These are phyloP conservation scores for Rallus crepitans DNA, from an alignment of 2,797 vertebrate genomes.

Conservation along the genomic window DNA sequence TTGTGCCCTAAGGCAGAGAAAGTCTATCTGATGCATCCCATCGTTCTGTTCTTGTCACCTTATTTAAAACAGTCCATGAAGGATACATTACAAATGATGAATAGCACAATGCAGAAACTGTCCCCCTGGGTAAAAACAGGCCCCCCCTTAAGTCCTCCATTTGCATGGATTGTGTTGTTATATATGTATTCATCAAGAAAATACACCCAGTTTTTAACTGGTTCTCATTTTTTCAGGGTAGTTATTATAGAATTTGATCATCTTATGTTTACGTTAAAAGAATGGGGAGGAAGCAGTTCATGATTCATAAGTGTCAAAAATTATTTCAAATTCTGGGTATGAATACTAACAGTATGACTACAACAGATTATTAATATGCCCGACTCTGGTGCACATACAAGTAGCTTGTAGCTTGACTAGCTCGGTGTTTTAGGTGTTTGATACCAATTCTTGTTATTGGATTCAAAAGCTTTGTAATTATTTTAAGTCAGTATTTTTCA, in stretches of 20 bases:
- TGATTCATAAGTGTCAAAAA: background rate
- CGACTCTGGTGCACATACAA: background rate
- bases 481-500: background rate
- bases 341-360: background rate
- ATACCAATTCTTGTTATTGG: background rate
- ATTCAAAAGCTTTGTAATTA: background rate
- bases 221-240: background rate
- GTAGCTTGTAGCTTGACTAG: background rate
- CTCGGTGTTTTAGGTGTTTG: background rate
- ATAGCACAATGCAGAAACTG: background rate
- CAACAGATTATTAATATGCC: background rate
- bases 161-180: background rate
- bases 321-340: background rate
- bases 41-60: background rate
- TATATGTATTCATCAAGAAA: background rate
- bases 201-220: background rate
- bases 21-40: background rate
- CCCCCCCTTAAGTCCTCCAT: background rate
- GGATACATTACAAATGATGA: background rate
- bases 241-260: background rate
- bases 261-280: background rate
- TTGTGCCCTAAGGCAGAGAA: background rate
- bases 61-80: background rate
- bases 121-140: background rate
- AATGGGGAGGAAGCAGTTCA: background rate